A percentile compares a stretch with the other conserved stretches of the same genome.
phyloP scores from a whole-genome alignment of 1,140 invertebrate species.

The Philotrypesis tridentata region DNA sequence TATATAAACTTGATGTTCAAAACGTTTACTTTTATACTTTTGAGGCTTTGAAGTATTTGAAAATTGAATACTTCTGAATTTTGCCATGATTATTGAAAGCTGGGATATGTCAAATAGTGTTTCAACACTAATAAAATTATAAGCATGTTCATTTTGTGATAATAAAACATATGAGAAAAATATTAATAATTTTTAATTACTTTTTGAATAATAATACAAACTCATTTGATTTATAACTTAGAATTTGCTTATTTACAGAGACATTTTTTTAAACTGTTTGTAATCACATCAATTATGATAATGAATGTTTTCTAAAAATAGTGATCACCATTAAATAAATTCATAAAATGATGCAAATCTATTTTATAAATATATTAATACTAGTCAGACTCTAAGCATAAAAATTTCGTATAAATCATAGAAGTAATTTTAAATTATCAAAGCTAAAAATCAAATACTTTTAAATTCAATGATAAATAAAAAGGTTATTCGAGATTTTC shows the following conservation, averaged over 20 bases:
- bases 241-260: not conserved
- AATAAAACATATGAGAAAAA: not conserved
- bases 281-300: not conserved
- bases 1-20: too few relatives aligned
- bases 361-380: not conserved
- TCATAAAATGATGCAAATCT: not conserved
- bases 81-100: not conserved
- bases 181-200: not conserved
- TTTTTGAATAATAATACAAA: not conserved
- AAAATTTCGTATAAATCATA: not conserved
- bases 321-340: not conserved
- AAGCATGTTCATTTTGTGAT: not conserved
- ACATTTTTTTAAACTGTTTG: not conserved
- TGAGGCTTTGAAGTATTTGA: too few relatives aligned
- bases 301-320: not conserved
- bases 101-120: not conserved
- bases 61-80: not conserved
- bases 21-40: too few relatives aligned
- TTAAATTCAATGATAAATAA: too few relatives aligned
- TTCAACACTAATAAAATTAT: not conserved
- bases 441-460: too few relatives aligned
- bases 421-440: not conserved
- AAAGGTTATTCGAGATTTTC: too few relatives aligned
- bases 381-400: not conserved
- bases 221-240: not conserved